Percentiles rank a stretch among this genome's conserved stretches.
phyloP scores from a whole-genome alignment of 2,888 invertebrate genomes.

The Microchrysa polita region DNA sequence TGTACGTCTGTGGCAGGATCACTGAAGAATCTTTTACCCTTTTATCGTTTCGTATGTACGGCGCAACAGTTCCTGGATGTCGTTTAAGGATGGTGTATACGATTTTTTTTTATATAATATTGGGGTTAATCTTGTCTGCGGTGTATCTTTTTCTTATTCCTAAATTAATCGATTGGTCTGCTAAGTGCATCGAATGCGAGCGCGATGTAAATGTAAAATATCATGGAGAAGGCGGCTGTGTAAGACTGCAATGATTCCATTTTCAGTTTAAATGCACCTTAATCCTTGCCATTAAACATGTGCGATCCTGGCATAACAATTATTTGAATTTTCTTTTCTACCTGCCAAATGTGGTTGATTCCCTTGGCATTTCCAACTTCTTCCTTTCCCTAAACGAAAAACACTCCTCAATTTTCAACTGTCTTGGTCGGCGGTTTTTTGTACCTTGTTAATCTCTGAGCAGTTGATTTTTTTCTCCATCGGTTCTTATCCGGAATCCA shows the following conservation, averaged over 20 bases:
- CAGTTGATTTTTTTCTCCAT: background rate
- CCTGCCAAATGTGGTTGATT: constrained; percentile 27
- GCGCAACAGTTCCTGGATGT: constrained; percentile 22
- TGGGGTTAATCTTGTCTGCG: too few relatives aligned
- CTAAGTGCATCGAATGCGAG: too few relatives aligned
- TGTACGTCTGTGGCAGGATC: constrained; percentile 26
- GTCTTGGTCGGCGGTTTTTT: constrained; percentile 15
- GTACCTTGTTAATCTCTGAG: constrained; percentile 33
- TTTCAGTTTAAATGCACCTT: background rate
- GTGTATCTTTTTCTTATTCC: too few relatives aligned
- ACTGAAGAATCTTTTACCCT: constrained; percentile 36
- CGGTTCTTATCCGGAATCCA: background rate
- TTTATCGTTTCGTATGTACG: constrained; percentile 5
- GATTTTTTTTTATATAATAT: background rate
- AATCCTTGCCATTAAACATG: background rate
- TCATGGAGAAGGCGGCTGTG: too few relatives aligned
- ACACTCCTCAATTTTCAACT: constrained; percentile 4
- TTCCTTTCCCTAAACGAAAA: constrained; percentile 1
- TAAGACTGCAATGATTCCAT: too few relatives aligned
- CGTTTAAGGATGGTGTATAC: background rate
- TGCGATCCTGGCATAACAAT: constrained; percentile 15
- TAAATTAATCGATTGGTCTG: too few relatives aligned
- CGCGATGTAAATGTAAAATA: too few relatives aligned
- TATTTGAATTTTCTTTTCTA: constrained; percentile 8
- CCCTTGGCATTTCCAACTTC: constrained; percentile 5